Conservation (phyloP, 2,888 invertebrate genomes). For the Pristionchus fissidentatus region DNA sequence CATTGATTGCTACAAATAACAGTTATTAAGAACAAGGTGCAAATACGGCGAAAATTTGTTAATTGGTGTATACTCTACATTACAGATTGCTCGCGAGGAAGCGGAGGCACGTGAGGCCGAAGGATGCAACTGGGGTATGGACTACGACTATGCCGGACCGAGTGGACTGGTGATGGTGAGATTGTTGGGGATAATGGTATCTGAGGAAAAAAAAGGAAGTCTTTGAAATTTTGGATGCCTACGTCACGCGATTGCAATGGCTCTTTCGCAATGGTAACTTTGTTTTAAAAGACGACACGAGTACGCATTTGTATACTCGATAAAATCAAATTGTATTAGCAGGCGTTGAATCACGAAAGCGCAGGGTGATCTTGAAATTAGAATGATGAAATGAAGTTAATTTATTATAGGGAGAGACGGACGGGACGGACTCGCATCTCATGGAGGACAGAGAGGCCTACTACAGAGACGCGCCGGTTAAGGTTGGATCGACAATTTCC, state of each 20-base stretch:
- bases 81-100: slow-evolving; percentile 50
- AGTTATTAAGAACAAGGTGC: no score
- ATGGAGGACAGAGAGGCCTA: slow-evolving; percentile 84
- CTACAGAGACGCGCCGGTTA: slow-evolving; percentile 94
- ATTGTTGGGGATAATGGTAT: no score
- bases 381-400: no score
- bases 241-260: no score
- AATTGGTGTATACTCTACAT: not conserved
- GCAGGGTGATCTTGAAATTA: no score
- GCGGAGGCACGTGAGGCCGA: slow-evolving; percentile 76
- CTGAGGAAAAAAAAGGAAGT: no score
- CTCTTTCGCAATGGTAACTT: no score
- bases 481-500: slow-evolving; percentile 76
- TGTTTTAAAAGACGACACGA: no score
- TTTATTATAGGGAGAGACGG: slow-evolving; percentile 35
- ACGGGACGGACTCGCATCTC: slow-evolving; percentile 57
- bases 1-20: no score
- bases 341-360: not conserved
- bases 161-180: slow-evolving; percentile 41
- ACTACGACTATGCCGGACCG: slow-evolving; percentile 74
- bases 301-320: no score
- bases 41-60: not conserved
- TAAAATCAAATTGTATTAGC: no score
- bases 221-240: no score
- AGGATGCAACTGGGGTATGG: slow-evolving; percentile 94